A percentile compares a stretch with the other conserved stretches of the same genome.
Conservation (phyloP, 1,140 invertebrate genomes). For the Hyles euphorbiae region DNA sequence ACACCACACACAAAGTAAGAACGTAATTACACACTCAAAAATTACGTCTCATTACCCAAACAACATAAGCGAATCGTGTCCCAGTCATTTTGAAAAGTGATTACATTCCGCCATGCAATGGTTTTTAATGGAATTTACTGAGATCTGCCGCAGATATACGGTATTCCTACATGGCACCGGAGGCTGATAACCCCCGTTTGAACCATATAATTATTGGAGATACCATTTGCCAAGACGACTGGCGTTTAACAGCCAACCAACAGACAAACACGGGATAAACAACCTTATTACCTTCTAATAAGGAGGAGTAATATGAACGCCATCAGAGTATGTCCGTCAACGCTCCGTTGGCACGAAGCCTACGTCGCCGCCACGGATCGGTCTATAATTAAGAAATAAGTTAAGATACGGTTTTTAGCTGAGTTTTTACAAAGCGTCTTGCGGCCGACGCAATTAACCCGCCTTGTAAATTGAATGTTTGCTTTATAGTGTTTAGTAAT, state of each 20-base stretch:
- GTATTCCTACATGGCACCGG: constrained; percentile 11
- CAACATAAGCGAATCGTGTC: too few species aligned
- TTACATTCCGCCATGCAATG: too few species aligned
- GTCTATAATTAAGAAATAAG: constrained; percentile 76
- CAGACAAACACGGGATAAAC: constrained; percentile 16
- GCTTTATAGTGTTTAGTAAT: constrained; percentile 74
- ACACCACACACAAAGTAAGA: too few species aligned
- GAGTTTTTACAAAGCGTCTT: constrained; percentile 67
- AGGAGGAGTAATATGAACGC: constrained; percentile 17
- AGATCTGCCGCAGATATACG: constrained; percentile 2
- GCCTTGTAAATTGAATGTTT: constrained; percentile 75
- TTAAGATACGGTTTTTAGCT: constrained; percentile 70
- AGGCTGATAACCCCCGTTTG: constrained; percentile 68
- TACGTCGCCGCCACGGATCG: constrained; percentile 63
- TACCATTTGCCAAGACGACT: constrained; percentile 59
- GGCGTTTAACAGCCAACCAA: constrained; percentile 21
- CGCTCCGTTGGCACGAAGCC: constrained; percentile 44
- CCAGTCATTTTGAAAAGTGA: too few species aligned
- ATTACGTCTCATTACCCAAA: too few species aligned
- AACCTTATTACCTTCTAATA: constrained; percentile 28
- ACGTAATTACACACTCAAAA: too few species aligned
- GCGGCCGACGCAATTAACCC: constrained; percentile 66
- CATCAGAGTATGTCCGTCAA: constrained; percentile 34
- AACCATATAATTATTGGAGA: constrained; percentile 68
- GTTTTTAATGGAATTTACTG: too few species aligned